Evolutionary conservation across 2,113 vertebrate species (phyloP).

Genomic region (Procavia capensis): DNA sequence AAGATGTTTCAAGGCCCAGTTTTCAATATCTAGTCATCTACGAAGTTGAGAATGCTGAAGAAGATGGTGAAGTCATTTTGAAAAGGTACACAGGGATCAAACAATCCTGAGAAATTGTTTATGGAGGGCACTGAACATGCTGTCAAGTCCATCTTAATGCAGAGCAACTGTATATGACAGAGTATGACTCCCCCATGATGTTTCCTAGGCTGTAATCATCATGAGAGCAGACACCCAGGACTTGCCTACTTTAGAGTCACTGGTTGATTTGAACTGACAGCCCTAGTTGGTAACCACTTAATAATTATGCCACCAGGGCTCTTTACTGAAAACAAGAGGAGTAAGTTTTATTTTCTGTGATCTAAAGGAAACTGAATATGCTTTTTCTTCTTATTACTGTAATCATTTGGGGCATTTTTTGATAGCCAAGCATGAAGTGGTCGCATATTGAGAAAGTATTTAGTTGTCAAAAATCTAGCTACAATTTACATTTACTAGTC

Average conservation of each 20-base stretch:
- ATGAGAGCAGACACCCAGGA: background rate
- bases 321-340: background rate
- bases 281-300: background rate
- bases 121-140: background rate
- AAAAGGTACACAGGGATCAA: background rate
- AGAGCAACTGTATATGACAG: background rate
- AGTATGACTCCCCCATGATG: background rate
- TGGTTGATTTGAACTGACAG: background rate
- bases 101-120: background rate
- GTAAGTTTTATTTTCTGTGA: background rate
- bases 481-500: background rate
- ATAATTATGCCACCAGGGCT: background rate
- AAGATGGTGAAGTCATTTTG: background rate
- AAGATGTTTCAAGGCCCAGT: background rate
- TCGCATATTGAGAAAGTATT: background rate
- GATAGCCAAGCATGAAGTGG: background rate
- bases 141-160: background rate
- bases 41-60: background rate
- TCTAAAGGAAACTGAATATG: background rate
- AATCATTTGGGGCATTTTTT: background rate
- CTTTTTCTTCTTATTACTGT: background rate
- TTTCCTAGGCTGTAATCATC: background rate
- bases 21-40: background rate
- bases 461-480: background rate
- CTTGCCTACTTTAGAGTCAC: background rate